Evolutionary conservation across 2,797 vertebrate genomes (phyloP), one percentile per base, ranked within the genome.

Genomic region (Syngnathus rostellatus): DNA sequence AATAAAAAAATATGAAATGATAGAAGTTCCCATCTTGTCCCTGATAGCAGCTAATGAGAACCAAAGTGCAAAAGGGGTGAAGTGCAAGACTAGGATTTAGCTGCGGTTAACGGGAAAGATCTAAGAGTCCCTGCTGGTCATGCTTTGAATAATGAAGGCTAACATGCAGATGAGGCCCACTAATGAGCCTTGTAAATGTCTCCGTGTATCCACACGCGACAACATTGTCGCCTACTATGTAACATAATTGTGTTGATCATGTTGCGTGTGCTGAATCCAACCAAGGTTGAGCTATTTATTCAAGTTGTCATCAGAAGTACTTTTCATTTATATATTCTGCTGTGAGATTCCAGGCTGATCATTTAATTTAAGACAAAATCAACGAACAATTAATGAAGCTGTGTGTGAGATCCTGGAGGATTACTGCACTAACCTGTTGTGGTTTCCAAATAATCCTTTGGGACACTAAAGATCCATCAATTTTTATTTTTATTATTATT

Each of bases 121-220:
- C 73, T 70, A 65, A 85, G 78, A 69, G 67, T 64, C 65, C 77
- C 70, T 55, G 58, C 68, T 66, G 77, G 60, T 48, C 0, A 46
- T 72, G 76, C 72, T 73, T 67, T 72, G 80, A 79, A 81, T 80
- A 79, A 83, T 74, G 64, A 81, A 71, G 67, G 65, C 63, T 62
- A 73, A 71, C 61, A 72, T 71, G 69, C 74, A 76, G 75, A 82
- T 73, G 66, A 17, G 72, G 41, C 23, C 40, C 62, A 74, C 67
- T 77, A 79, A 83, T 68, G 73, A 84, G 74, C 65, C 74, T 62
- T 19, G 63, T 21, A 25, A 62, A 60, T 68, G 50, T 62, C 66
- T 75, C 77, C 57, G 55, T 69, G 68, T 31, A 25, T 62, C 60
- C 39, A 3, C 31, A 25, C 19, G 2, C 39, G 21, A 21, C 59